phyloP scores from a whole-genome alignment of 2,888 invertebrate genomes.

The Timandra comae region DNA sequence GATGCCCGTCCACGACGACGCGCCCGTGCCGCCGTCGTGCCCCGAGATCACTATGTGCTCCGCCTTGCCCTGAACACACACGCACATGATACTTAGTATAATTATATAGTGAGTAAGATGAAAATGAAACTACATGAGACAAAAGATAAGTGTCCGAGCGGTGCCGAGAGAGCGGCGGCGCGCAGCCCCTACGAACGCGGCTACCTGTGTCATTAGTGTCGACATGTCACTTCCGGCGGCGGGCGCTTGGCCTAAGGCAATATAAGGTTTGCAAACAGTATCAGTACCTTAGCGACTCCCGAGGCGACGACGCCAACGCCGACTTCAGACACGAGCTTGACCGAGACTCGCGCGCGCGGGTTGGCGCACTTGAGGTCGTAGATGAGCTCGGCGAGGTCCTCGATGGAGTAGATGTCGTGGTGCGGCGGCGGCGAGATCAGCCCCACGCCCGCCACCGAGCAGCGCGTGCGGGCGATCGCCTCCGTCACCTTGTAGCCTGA shows the following conservation, averaged over 20 bases:
- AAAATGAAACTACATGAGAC: not conserved
- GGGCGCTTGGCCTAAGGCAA: too few relatives aligned
- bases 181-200: too few relatives aligned
- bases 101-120: not conserved
- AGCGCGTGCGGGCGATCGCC: conserved; percentile 95
- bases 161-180: too few relatives aligned
- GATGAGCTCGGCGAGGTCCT: conserved; percentile 98
- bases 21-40: conserved; percentile 99
- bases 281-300: conserved; percentile 97
- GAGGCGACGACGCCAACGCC: conserved; percentile 99
- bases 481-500: conserved; percentile 88
- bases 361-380: conserved; percentile 99
- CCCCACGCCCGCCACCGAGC: conserved; percentile 97
- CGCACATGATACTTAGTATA: too few relatives aligned
- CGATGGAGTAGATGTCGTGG: conserved; percentile 99
- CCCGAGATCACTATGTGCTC: conserved; percentile 99
- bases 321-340: conserved; percentile 98
- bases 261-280: too few relatives aligned
- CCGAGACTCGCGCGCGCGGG: conserved; percentile 95
- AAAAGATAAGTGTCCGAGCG: too few relatives aligned
- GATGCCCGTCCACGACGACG: conserved; percentile 99
- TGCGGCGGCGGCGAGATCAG: conserved; percentile 99
- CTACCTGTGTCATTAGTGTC: too few relatives aligned
- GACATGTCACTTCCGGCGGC: too few relatives aligned
- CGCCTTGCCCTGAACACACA: conserved; percentile 88